phyloP scores from a whole-genome alignment of 2,797 vertebrate species.

The Apogon hyalosoma region DNA sequence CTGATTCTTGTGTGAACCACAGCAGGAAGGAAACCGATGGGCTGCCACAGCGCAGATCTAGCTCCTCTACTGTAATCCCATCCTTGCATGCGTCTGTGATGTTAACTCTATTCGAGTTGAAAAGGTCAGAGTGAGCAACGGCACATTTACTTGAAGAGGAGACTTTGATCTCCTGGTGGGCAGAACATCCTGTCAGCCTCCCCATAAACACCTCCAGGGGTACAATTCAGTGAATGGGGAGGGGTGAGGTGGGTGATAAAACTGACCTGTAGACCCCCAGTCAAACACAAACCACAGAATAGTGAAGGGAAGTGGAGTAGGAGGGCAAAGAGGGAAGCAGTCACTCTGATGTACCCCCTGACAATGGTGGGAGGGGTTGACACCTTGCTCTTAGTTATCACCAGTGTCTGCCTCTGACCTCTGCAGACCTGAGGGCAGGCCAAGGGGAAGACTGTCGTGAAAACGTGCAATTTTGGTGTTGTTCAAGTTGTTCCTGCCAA shows the following conservation, averaged over 20 bases:
- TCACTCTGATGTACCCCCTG: conserved; percentile 69
- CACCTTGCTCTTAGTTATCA: conserved; percentile 76
- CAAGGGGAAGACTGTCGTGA: conserved; percentile 42
- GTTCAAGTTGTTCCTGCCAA: conserved; percentile 72
- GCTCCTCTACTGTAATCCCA: conserved; percentile 68
- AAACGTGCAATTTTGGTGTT: conserved; percentile 58
- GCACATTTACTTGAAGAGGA: conserved; percentile 76
- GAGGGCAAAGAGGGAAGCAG: conserved; percentile 51
- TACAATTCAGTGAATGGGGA: conserved; percentile 71
- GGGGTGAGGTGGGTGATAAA: conserved; percentile 65
- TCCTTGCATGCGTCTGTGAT: conserved; percentile 73
- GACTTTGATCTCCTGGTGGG: conserved; percentile 84
- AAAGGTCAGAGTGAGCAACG: conserved; percentile 80
- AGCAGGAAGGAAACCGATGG: conserved; percentile 64
- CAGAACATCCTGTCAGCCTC: conserved; percentile 84
- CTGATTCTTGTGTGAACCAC: conserved; percentile 47
- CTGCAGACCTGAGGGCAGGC: conserved; percentile 55
- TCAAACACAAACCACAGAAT: conserved; percentile 68
- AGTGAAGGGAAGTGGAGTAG: conserved; percentile 58
- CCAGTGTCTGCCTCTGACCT: conserved; percentile 58
- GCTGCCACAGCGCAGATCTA: conserved; percentile 36
- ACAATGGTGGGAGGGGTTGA: conserved; percentile 81
- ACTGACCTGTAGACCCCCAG: conserved; percentile 66
- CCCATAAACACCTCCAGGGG: conserved; percentile 85
- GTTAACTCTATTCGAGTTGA: conserved; percentile 77